Conservation (phyloP, 2,888 invertebrate species). For the Nymphalis c-album region DNA sequence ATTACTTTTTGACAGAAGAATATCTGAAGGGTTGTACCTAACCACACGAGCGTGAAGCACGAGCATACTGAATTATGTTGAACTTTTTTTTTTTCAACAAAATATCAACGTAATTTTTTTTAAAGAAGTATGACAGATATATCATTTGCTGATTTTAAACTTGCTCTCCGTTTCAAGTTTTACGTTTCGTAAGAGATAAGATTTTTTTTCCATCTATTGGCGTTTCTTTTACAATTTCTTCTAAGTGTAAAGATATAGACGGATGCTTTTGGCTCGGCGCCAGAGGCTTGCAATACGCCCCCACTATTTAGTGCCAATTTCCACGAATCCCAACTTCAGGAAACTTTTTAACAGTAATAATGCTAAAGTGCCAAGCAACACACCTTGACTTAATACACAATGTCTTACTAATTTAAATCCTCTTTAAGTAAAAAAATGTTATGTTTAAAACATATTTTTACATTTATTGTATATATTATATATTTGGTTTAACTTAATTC, state of each 20-base stretch:
- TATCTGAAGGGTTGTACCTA: too few species aligned
- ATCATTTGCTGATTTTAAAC: neutral
- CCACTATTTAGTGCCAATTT: constrained; percentile 47
- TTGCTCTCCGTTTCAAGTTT: neutral
- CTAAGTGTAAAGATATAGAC: constrained; percentile 50
- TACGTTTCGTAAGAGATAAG: constrained; percentile 24
- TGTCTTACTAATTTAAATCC: neutral
- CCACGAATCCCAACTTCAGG: constrained; percentile 40
- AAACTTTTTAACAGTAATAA: constrained; percentile 33
- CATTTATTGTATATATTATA: neutral
- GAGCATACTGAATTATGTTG: too few species aligned
- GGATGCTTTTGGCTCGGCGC: constrained; percentile 46
- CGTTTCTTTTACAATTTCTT: constrained; percentile 45
- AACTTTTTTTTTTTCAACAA: too few species aligned
- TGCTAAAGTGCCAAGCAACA: constrained; percentile 23
- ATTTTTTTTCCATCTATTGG: constrained; percentile 32
- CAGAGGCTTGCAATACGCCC: constrained; percentile 43
- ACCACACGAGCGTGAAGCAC: too few species aligned
- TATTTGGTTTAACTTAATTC: too few species aligned
- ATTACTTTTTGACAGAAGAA: too few species aligned
- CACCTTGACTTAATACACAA: constrained; percentile 7
- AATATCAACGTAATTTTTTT: neutral
- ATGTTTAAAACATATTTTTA: neutral
- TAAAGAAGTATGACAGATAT: too few species aligned
- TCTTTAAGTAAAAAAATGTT: neutral